These are phyloP conservation scores for Tupaia chinensis DNA, from an alignment of 2,113 vertebrate species.

Conservation along the genomic window DNA sequence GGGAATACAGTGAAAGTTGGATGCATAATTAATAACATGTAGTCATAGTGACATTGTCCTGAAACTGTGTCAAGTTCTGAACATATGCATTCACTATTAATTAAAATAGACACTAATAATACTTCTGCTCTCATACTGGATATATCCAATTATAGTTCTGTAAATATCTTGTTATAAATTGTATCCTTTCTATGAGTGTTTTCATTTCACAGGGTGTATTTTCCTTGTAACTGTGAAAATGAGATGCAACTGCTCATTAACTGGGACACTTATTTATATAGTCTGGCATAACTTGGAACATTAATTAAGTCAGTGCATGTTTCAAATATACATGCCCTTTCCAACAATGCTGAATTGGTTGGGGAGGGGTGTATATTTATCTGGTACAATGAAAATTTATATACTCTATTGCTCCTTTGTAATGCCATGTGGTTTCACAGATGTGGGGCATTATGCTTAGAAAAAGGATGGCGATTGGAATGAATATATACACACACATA, in stretches of 20 bases:
- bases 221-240: conserved; percentile 70
- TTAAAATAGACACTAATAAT: conserved; percentile 46
- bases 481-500: neutral
- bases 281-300: conserved; percentile 61
- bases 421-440: neutral
- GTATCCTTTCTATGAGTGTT: conserved; percentile 2
- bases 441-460: neutral
- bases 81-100: neutral
- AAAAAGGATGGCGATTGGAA: neutral
- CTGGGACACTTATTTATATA: conserved; percentile 14
- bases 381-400: conserved; percentile 42
- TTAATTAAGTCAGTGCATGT: conserved; percentile 64
- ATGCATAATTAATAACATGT: conserved; percentile 35
- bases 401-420: neutral
- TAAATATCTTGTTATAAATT: conserved; percentile 58
- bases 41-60: conserved; percentile 15
- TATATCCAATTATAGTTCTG: conserved; percentile 58
- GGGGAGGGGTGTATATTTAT: neutral
- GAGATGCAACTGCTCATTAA: conserved; percentile 67
- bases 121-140: conserved; percentile 44
- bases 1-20: neutral
- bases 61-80: conserved; percentile 18
- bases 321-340: conserved; percentile 49
- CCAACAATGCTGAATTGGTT: conserved; percentile 28
- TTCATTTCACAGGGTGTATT: conserved; percentile 55